Base-by-base conservation (phyloP, 2,888 invertebrate species). In the Homarus gammarus region DNA sequence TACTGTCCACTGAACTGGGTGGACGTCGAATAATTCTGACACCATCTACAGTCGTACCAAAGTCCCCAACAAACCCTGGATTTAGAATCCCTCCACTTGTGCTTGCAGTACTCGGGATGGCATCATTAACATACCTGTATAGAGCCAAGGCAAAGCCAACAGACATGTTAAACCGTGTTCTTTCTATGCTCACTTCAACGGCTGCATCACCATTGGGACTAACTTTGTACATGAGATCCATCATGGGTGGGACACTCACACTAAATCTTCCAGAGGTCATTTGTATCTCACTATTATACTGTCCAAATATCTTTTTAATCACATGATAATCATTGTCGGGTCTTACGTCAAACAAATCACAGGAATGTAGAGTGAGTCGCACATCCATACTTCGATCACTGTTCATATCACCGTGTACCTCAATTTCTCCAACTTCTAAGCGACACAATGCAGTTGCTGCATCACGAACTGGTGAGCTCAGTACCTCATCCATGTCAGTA, bases 381-480 rank as follows among this genome's bases (percentile, higher is more conserved):
- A 96, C 94, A 93, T 96, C 96, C 88, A 96, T 93, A 93, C 96
- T 96, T 73, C 95, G 95, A 93, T 97, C 97, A 3, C 96, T 96
- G 92, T 95, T 96, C 90, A 95, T 95, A 79, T 96, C 96, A 88
- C 96, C 94, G 6, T 95, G 95, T 0, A 96, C 93, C 31, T 95
- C 95, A 0, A 96, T 94, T 93, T 97, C 97, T 0, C 96, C 96
- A 18, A 97, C 95, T 18, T 96, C 95, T 82, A 97, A 94, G 93
- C 95, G 95, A 10, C 96, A 96, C 5, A 97, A 94, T 0, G 96
- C 96, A 91, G 96, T 96, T 93, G 95, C 96, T 92, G 96, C 93
- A 93, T 96, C 96, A 3, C 96, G 94, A 0, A 96, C 96, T 0
- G 97, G 96, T 0, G 96, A 96, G 93, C 96, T 96, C 10, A 97